Evolutionary conservation across 92 coral and sea anemone species (phyloP).

Genomic region (Zoanthus sansibaricus): DNA sequence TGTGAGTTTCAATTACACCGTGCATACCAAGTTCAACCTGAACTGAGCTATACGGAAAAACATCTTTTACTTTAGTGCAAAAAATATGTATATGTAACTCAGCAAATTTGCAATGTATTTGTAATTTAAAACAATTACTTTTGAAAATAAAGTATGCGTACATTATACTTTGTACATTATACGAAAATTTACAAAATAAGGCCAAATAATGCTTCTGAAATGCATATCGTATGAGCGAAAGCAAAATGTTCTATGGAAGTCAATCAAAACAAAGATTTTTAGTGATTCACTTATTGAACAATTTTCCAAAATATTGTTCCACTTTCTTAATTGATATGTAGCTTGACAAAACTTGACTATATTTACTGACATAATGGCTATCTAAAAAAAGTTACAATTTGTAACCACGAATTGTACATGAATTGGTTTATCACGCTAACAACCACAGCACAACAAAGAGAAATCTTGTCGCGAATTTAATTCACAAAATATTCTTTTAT

Average conservation of each 20-base stretch:
- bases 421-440: not conserved
- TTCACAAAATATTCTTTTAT: not conserved
- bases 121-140: not conserved
- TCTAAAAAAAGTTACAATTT: constrained; percentile 19
- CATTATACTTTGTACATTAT: not conserved
- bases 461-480: constrained; percentile 22
- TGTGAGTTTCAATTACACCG: not conserved
- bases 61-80: not conserved
- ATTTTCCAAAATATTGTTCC: not conserved
- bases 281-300: not conserved
- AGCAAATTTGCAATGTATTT: not conserved
- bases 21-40: not conserved
- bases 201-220: not conserved
- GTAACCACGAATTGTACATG: not conserved
- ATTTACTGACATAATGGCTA: not conserved
- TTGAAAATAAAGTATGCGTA: not conserved
- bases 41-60: not conserved
- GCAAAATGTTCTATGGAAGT: constrained; percentile 9
- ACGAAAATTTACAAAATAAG: not conserved
- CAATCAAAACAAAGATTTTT: constrained; percentile 11
- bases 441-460: constrained; percentile 14
- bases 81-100: not conserved
- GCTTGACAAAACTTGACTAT: not conserved
- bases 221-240: not conserved
- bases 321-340: not conserved